These are phyloP conservation scores for Uropsilus gracilis DNA, from an alignment of 2,113 vertebrate genomes.

Conservation along the genomic window DNA sequence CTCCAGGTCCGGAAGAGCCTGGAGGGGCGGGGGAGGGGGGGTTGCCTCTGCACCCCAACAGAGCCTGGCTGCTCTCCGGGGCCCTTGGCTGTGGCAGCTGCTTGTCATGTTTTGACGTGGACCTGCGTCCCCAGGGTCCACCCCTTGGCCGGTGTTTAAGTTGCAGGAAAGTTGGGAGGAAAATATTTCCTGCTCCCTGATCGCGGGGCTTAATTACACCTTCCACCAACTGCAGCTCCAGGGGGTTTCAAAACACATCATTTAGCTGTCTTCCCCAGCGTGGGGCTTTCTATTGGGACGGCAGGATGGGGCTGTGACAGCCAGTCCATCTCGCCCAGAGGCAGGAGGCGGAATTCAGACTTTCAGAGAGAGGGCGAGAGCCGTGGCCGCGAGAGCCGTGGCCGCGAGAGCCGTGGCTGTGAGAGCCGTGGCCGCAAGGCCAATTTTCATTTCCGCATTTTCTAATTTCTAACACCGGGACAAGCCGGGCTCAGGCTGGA, in stretches of 20 bases:
- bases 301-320: not conserved
- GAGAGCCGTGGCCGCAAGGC: not conserved
- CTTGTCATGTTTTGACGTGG: too few relatives aligned
- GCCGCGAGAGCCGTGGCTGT: conserved; percentile 17
- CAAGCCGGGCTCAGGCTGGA: conserved; percentile 34
- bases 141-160: conserved; percentile 6
- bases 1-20: too few relatives aligned
- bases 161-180: conserved; percentile 16
- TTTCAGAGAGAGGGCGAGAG: not conserved
- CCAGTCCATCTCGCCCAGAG: conserved; percentile 23
- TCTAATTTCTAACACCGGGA: conserved; percentile 28
- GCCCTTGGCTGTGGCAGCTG: too few relatives aligned
- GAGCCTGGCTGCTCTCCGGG: too few relatives aligned
- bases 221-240: conserved; percentile 57
- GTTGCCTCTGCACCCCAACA: too few relatives aligned
- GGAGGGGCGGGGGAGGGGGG: too few relatives aligned
- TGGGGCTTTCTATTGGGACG: conserved; percentile 21
- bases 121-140: not conserved
- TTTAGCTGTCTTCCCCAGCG: not conserved
- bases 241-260: conserved; percentile 63
- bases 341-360: conserved; percentile 35
- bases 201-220: conserved; percentile 67
- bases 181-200: conserved; percentile 67
- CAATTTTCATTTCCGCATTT: conserved; percentile 57
- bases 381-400: not conserved